These are phyloP conservation scores for Manis crassicaudata DNA, from an alignment of 2,797 vertebrate genomes.

Conservation along the genomic window DNA sequence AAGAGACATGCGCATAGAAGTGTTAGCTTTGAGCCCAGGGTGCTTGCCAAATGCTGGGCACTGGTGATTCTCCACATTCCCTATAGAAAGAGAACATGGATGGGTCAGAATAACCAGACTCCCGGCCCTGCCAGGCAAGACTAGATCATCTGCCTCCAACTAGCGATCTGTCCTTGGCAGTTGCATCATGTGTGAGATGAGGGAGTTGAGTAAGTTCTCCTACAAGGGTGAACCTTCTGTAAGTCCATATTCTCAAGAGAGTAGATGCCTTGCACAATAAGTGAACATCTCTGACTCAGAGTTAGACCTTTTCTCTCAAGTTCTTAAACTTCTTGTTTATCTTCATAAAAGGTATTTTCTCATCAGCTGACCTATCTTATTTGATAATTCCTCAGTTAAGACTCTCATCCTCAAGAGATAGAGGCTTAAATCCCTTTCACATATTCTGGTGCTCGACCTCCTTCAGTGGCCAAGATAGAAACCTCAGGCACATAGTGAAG, in stretches of 20 bases:
- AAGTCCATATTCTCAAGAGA: constrained; percentile 54
- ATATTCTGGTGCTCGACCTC: background rate
- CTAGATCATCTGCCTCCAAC: background rate
- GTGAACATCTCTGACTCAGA: constrained; percentile 58
- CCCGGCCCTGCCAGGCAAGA: background rate
- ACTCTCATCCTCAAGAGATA: background rate
- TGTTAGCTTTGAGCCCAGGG: background rate
- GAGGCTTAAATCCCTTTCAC: constrained; percentile 26
- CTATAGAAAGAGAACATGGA: background rate
- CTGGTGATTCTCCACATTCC: background rate
- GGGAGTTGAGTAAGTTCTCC: constrained; percentile 49
- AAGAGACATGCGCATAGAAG: background rate
- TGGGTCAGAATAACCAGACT: background rate
- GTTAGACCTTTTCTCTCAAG: constrained; percentile 30
- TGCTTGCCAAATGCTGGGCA: background rate
- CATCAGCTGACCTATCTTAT: background rate
- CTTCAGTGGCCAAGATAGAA: background rate
- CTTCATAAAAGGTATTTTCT: constrained; percentile 49
- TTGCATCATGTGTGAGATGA: constrained; percentile 59
- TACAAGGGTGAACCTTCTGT: background rate
- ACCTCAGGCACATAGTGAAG: background rate
- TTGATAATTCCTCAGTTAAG: constrained; percentile 5
- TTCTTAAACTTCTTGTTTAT: constrained; percentile 69
- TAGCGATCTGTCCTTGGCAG: background rate
- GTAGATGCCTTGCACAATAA: background rate